Evolutionary conservation across 2,888 invertebrate species (phyloP), one percentile per base, ranked within the genome.

Genomic region (Pomacea canaliculata): DNA sequence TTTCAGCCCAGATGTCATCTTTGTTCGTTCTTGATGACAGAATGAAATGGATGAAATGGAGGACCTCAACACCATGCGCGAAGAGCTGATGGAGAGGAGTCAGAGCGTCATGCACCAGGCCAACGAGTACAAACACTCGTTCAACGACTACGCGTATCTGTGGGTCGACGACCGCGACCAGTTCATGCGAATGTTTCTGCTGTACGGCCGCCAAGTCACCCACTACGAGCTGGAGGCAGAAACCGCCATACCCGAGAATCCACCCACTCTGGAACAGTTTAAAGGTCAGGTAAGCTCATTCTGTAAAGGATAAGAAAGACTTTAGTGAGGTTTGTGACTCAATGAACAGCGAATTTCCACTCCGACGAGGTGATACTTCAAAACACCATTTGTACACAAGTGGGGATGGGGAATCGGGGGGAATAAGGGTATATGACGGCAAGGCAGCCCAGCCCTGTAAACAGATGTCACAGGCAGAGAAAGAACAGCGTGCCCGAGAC

Each of bases 121-220:
- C 10, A 90, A 89, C 76, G 91, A 92, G 63, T 92, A 91, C 84
- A 85, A 90, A 62, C 88, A 91, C 76, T 89, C 90, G 7, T 91
- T 93, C 83, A 92, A 92, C 89, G 92, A 94, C 78, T 96, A 96
- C 90, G 94, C 95, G 0, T 96, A 96, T 90, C 92, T 97, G 60
- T 97, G 96, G 96, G 92, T 97, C 65, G 96, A 97, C 90, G 97
- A 98, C 92, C 93, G 96, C 76, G 94, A 94, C 80, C 94, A 94
- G 78, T 95, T 96, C 85, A 95, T 98, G 94, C 94, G 95, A 83
- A 95, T 96, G 91, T 98, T 98, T 91, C 92, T 98, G 49, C 94
- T 89, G 71, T 97, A 96, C 88, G 95, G 96, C 9, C 94, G 96
- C 85, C 92, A 93, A 9, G 92, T 96, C 19, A 94, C 94, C 73